Percentiles rank a stretch among this genome's conserved stretches.
These are phyloP conservation scores for Chydorus sphaericus DNA, from an alignment of 2,888 invertebrate genomes.

Conservation along the genomic window DNA sequence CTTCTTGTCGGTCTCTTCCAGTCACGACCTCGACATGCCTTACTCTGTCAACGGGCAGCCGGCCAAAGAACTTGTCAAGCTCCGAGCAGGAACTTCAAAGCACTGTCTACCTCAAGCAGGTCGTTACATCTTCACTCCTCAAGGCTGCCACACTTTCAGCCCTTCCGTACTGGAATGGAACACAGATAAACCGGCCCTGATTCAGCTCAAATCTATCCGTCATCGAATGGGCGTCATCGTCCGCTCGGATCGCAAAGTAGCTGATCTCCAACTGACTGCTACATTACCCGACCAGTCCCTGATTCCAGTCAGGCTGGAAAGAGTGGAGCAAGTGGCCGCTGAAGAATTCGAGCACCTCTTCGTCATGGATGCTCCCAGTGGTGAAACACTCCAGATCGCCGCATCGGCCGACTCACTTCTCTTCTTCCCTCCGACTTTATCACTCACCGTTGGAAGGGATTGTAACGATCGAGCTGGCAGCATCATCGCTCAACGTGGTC, in stretches of 20 bases:
- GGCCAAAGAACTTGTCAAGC: constrained; percentile 16
- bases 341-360: constrained; percentile 28
- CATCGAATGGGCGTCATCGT: constrained; percentile 38
- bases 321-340: constrained; percentile 15
- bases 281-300: neutral
- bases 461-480: constrained; percentile 48
- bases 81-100: constrained; percentile 48
- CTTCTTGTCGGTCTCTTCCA: constrained; percentile 50
- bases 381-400: constrained; percentile 42
- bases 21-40: constrained; percentile 48
- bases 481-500: constrained; percentile 49
- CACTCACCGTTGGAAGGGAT: constrained; percentile 46
- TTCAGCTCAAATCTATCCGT: constrained; percentile 35
- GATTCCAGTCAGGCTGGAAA: neutral
- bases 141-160: constrained; percentile 67
- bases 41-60: constrained; percentile 19
- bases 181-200: neutral
- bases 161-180: neutral
- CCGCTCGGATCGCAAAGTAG: constrained; percentile 35
- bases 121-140: constrained; percentile 50
- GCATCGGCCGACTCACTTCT: constrained; percentile 56
- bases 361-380: constrained; percentile 31
- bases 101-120: constrained; percentile 60
- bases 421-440: constrained; percentile 46
- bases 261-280: constrained; percentile 28